phyloP scores from a whole-genome alignment of 2,797 vertebrate genomes.

The Cephalopachus bancanus region DNA sequence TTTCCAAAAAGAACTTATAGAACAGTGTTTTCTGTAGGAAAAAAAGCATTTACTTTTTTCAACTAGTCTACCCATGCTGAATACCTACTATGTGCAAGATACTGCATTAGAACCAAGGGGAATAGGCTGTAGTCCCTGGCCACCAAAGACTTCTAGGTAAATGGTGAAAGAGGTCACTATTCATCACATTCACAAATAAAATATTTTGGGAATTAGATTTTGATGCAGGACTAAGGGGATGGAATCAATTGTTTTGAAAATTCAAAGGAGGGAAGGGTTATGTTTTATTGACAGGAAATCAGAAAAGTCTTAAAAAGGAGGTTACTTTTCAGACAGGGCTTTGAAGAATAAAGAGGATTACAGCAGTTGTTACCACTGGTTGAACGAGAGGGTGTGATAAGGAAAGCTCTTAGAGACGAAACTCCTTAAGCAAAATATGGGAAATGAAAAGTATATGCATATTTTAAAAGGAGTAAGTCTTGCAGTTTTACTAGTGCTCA shows the following conservation, averaged over 20 bases:
- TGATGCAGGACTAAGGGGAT: neutral
- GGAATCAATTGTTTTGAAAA: conserved; percentile 1
- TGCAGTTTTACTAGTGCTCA: neutral
- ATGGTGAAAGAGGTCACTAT: neutral
- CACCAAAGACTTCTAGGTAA: neutral
- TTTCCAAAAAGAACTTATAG: neutral
- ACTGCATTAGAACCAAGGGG: neutral
- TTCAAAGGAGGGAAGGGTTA: neutral
- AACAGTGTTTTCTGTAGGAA: neutral
- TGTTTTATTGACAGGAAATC: neutral
- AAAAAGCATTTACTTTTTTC: neutral
- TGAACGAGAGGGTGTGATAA: neutral
- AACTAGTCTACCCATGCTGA: neutral
- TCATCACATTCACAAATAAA: neutral
- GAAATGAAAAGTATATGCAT: neutral
- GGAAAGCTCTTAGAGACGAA: neutral
- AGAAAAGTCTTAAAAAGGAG: neutral
- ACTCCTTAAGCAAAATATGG: neutral
- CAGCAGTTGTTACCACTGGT: neutral
- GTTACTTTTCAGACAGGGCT: neutral
- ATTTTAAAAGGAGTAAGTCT: neutral
- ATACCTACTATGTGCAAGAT: neutral
- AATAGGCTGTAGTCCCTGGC: neutral
- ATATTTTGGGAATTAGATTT: neutral
- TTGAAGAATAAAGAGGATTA: neutral